Conservation (phyloP, 2,113 vertebrate genomes). For the Caracal caracal region DNA sequence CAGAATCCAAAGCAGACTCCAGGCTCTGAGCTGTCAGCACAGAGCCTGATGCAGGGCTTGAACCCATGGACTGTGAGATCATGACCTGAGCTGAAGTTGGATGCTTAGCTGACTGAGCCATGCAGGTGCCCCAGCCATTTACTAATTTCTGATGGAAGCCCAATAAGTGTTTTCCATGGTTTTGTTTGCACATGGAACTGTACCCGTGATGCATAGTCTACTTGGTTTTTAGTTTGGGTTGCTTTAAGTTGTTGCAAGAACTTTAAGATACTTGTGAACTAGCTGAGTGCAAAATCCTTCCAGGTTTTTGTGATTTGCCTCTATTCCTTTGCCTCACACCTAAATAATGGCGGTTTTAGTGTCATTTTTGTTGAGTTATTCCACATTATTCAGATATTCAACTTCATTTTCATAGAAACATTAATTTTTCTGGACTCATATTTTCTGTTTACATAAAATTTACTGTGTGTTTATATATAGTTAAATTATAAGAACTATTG, state of each 20-base stretch:
- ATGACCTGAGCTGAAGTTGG: too few species aligned
- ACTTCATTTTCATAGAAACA: slow-evolving; percentile 35
- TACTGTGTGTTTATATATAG: neutral
- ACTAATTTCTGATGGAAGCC: neutral
- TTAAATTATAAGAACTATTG: neutral
- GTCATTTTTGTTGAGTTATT: slow-evolving; percentile 14
- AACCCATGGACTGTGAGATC: too few species aligned
- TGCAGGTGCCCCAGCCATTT: too few species aligned
- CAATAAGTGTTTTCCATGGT: neutral
- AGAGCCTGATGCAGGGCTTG: too few species aligned
- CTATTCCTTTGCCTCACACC: neutral
- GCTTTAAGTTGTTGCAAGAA: neutral
- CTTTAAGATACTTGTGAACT: neutral
- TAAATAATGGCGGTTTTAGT: neutral
- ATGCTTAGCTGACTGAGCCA: too few species aligned
- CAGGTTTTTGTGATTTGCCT: neutral
- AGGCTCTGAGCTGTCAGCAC: too few species aligned
- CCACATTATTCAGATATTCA: slow-evolving; percentile 1
- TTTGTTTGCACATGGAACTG: neutral
- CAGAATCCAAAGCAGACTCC: too few species aligned
- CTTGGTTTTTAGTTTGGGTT: neutral
- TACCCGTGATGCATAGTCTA: neutral
- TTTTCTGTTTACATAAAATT: neutral
- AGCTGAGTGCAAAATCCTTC: neutral
- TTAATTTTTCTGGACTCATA: slow-evolving; percentile 22